These are phyloP conservation scores for Psittacula derbiana DNA, from an alignment of 2,797 vertebrate species.

Conservation along the genomic window DNA sequence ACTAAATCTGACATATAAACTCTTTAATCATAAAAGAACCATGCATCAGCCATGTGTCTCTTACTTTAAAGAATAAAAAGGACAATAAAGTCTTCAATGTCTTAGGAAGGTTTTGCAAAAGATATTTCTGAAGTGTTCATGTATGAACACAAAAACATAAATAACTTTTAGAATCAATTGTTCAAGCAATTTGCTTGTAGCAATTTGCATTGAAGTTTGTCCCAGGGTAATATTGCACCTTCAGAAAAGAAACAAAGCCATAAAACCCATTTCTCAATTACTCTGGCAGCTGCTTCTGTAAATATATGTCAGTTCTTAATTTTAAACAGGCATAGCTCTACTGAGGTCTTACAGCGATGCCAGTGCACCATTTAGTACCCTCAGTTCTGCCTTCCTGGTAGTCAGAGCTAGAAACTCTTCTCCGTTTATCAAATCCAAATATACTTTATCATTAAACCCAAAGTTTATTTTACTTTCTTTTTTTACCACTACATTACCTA, in stretches of 20 bases:
- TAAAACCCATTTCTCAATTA: not conserved
- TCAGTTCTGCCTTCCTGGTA: not conserved
- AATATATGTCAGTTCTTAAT: not conserved
- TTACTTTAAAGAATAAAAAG: not conserved
- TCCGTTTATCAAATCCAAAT: not conserved
- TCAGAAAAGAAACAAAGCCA: not conserved
- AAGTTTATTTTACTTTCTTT: not conserved
- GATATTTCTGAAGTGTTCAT: not conserved
- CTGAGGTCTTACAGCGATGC: not conserved
- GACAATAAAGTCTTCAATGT: not conserved
- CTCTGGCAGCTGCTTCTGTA: not conserved
- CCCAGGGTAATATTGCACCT: not conserved
- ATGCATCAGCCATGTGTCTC: not conserved
- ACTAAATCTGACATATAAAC: not conserved
- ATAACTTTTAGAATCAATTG: not conserved
- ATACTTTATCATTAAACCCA: not conserved
- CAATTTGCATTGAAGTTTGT: not conserved
- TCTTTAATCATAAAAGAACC: not conserved
- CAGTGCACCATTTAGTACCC: not conserved
- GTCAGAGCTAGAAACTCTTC: not conserved
- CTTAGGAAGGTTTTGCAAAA: not conserved
- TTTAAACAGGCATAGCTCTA: not conserved
- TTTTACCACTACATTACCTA: not conserved
- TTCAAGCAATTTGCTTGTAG: not conserved
- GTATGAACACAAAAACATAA: not conserved